phyloP scores from a whole-genome alignment of 2,888 invertebrate genomes.

The Drosophila aldrichi region DNA sequence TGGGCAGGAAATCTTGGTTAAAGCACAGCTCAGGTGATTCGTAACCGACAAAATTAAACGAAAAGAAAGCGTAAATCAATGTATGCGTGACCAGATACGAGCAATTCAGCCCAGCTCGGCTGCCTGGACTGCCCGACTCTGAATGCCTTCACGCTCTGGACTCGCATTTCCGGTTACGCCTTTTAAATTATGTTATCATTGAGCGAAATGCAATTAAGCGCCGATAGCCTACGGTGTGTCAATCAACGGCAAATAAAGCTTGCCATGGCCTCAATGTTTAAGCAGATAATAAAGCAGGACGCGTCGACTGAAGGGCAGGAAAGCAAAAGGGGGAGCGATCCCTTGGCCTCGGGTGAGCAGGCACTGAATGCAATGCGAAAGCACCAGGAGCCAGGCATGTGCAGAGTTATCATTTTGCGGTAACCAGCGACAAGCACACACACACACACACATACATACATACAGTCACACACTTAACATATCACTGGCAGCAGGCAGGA shows the following conservation, averaged over 20 bases:
- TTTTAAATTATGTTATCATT: constrained; percentile 81
- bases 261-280: constrained; percentile 57
- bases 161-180: constrained; percentile 63
- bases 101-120: neutral
- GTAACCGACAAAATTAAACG: constrained; percentile 17
- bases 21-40: constrained; percentile 16
- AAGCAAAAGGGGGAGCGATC: neutral
- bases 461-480: constrained; percentile 41
- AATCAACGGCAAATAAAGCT: constrained; percentile 73
- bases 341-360: constrained; percentile 9
- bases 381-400: constrained; percentile 51
- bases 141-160: constrained; percentile 3
- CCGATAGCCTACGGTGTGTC: constrained; percentile 81
- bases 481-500: constrained; percentile 31
- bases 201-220: constrained; percentile 83
- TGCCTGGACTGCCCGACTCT: neutral
- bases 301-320: constrained; percentile 5
- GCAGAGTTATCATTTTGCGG: constrained; percentile 75
- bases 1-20: constrained; percentile 20
- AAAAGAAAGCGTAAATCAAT: constrained; percentile 62
- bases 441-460: constrained; percentile 9
- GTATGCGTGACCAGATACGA: constrained; percentile 28
- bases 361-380: constrained; percentile 36
- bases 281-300: constrained; percentile 64
- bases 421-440: constrained; percentile 56